Evolutionary conservation across 2,888 invertebrate genomes (phyloP), one percentile per base, ranked within the genome.

Genomic region (Phlogophora meticulosa): DNA sequence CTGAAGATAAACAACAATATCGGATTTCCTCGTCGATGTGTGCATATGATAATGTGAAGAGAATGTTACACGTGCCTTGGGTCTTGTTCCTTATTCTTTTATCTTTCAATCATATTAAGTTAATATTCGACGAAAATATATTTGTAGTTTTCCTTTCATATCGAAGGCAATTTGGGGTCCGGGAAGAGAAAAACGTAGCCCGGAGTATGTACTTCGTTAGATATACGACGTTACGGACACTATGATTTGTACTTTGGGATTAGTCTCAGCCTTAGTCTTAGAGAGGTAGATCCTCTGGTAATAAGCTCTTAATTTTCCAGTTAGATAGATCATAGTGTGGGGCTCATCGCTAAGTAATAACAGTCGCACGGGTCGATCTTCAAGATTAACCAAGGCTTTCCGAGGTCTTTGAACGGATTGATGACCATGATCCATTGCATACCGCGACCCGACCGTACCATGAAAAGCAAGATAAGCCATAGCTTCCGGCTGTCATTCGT

Each of bases 11-110:
- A 43, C 17, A 24, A 36, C 1, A 17, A 24, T 34, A 20, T 17
- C 38, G 15, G 11, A 15, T 43, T 22, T 61, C 15, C 22, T 24
- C 2, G 11, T 22, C 28, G 17, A 48, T 9, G 15, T 4, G 32
- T 34, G 51, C 32, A 46, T 65, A 40, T 46, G 34, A 20, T 38
- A 64, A 65, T 48, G 9, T 32, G 22, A 32, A 22, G 11, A 11
- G 9, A 49, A 42, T 40, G 22, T 24, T 42, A 24, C 20, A 42
- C 34, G 24, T 66, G 24, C 13, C 24, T 15, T 42, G 22, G 13
- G 32, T 49, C 5, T 34, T n/a, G 36, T 63, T 20, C 7, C 4
- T 53, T 53, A 17, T 36, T 2, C n/a, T 4, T 20, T 24, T 13
- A 13, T 15, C 7, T 51, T 9, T 32, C 7, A 24, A 24, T 20